Evolutionary conservation across 2,113 vertebrate species (phyloP).

Genomic region (Oriolus oriolus): DNA sequence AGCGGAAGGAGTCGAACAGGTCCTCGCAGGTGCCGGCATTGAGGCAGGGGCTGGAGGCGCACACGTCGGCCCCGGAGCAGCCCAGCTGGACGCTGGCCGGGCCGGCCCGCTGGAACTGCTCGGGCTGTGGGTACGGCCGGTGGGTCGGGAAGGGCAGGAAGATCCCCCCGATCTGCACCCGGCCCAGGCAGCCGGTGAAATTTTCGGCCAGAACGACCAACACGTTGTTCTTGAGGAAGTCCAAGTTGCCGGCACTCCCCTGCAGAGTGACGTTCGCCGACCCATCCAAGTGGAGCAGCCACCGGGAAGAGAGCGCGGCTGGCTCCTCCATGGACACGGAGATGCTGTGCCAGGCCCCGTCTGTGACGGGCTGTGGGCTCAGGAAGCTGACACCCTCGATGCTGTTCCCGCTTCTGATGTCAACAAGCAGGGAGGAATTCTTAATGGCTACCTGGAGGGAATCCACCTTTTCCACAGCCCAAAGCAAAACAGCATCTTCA

Average conservation of each 20-base stretch:
- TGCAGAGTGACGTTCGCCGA: constrained; percentile 53
- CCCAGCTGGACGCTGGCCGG: constrained; percentile 60
- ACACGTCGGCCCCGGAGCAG: constrained; percentile 78
- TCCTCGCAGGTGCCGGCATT: constrained; percentile 82
- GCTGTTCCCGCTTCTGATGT: constrained; percentile 73
- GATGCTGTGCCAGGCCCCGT: constrained; percentile 87
- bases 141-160: constrained; percentile 77
- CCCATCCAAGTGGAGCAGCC: constrained; percentile 79
- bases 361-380: constrained; percentile 68
- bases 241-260: constrained; percentile 69
- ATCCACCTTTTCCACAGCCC: constrained; percentile 59
- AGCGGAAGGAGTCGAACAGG: constrained; percentile 83
- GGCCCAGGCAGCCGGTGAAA: constrained; percentile 88
- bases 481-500: constrained; percentile 76
- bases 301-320: constrained; percentile 53
- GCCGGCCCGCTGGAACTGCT: constrained; percentile 69
- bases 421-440: constrained; percentile 79
- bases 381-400: constrained; percentile 72
- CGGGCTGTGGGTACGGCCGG: constrained; percentile 53
- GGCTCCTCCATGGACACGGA: constrained; percentile 75
- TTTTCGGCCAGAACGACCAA: constrained; percentile 79
- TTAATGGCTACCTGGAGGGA: constrained; percentile 79
- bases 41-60: constrained; percentile 79
- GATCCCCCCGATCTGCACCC: constrained; percentile 81
- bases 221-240: constrained; percentile 76